Conservation (phyloP, 2,113 vertebrate species). For the Tautogolabrus adspersus region DNA sequence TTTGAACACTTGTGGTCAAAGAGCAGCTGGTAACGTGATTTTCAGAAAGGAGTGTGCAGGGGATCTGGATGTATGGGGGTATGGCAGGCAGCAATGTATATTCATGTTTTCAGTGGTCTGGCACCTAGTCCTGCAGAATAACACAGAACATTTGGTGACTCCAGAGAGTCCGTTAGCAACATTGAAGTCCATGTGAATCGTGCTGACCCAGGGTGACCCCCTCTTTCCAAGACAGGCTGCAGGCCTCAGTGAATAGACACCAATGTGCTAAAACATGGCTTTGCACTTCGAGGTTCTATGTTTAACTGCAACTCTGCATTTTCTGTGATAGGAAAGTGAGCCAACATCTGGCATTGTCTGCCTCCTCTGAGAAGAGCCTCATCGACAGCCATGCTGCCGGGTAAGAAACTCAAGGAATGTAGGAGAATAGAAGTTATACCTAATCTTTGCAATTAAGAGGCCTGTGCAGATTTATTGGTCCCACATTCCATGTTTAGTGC, state of each 20-base stretch:
- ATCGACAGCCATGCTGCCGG: constrained; percentile 49
- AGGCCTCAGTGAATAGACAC: constrained; percentile 39
- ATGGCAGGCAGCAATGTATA: constrained; percentile 59
- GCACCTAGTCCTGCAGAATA: constrained; percentile 59
- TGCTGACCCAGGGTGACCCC: constrained; percentile 53
- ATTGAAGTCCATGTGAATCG: constrained; percentile 30
- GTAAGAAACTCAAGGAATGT: constrained; percentile 74
- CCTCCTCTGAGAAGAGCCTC: constrained; percentile 54
- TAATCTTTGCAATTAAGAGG: constrained; percentile 75
- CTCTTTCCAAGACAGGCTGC: constrained; percentile 13
- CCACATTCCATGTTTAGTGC: constrained; percentile 68
- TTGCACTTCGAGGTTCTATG: constrained; percentile 38
- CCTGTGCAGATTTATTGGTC: constrained; percentile 70
- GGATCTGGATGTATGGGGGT: constrained; percentile 65
- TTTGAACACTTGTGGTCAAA: constrained; percentile 79
- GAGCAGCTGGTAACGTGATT: constrained; percentile 82
- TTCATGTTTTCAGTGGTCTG: constrained; percentile 73
- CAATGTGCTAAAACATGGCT: constrained; percentile 55
- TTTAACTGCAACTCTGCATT: constrained; percentile 59
- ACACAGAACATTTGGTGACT: constrained; percentile 58
- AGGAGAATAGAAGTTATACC: constrained; percentile 50
- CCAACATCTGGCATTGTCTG: constrained; percentile 48
- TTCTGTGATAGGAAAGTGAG: constrained; percentile 61
- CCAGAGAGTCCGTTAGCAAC: constrained; percentile 18
- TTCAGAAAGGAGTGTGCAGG: constrained; percentile 65